Percentiles rank a stretch among this genome's conserved stretches.
These are phyloP conservation scores for Eupeodes latifasciatus DNA, from an alignment of 2,888 invertebrate genomes.

Conservation along the genomic window DNA sequence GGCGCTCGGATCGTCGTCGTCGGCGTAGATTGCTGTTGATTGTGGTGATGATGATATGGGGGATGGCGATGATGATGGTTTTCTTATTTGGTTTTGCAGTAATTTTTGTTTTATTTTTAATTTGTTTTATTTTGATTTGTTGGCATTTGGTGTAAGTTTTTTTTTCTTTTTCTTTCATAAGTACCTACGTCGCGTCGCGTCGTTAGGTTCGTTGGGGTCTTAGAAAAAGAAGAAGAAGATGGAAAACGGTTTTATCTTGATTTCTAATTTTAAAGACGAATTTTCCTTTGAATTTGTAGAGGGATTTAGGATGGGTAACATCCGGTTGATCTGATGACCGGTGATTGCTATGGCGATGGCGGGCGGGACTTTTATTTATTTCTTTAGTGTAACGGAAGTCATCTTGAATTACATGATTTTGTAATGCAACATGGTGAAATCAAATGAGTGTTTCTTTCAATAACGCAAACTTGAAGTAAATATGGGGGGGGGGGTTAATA, in stretches of 20 bases:
- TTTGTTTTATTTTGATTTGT: constrained; percentile 54
- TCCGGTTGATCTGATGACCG: constrained; percentile 21
- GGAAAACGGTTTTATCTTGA: constrained; percentile 15
- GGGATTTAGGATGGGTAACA: constrained; percentile 21
- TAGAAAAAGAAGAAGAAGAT: no score
- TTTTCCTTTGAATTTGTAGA: neutral
- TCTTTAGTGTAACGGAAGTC: constrained; percentile 11
- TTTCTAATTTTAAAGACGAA: constrained; percentile 6
- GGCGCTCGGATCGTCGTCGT: neutral
- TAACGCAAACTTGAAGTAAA: no score
- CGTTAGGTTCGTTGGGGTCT: constrained; percentile 9
- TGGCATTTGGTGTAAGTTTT: constrained; percentile 35
- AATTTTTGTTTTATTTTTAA: neutral
- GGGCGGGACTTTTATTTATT: constrained; percentile 20
- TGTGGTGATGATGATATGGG: constrained; percentile 15
- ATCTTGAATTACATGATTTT: constrained; percentile 24
- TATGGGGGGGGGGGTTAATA: no score
- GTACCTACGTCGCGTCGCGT: neutral
- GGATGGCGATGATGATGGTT: constrained; percentile 49
- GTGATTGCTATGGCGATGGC: neutral
- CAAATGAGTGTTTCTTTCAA: neutral
- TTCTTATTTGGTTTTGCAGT: constrained; percentile 47
- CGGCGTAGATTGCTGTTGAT: constrained; percentile 13
- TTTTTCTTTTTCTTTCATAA: neutral
- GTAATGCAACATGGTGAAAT: constrained; percentile 8